Percentiles rank a stretch among this genome's conserved stretches.
phyloP scores from a whole-genome alignment of 2,113 vertebrate genomes.

The Aviceda subcristata region DNA sequence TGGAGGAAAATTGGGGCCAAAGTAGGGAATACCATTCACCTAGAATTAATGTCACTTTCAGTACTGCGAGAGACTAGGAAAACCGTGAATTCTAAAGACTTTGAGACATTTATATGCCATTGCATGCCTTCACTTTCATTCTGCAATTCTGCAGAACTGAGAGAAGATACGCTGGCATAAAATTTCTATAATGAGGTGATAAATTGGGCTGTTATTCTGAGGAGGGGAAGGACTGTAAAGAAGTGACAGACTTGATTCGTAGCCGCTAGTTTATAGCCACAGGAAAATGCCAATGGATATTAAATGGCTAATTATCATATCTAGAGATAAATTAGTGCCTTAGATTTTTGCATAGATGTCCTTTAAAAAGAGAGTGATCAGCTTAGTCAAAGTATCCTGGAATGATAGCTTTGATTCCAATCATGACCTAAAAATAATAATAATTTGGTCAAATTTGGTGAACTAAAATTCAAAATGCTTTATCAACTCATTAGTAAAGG shows the following conservation, averaged over 20 bases:
- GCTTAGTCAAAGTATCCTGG: not conserved
- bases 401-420: not conserved
- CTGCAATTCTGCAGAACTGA: not conserved
- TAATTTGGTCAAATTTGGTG: not conserved
- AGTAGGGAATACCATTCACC: not conserved
- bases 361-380: not conserved
- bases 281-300: conserved; percentile 38
- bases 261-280: not conserved
- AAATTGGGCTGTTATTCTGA: conserved; percentile 19
- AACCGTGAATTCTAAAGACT: not conserved
- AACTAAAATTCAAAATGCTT: not conserved
- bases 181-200: conserved; percentile 21
- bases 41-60: not conserved
- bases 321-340: not conserved
- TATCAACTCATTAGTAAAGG: not conserved
- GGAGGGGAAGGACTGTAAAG: not conserved
- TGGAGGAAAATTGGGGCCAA: not conserved
- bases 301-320: conserved; percentile 34
- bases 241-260: not conserved
- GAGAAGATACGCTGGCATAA: not conserved
- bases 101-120: not conserved
- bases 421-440: not conserved
- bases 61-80: not conserved
- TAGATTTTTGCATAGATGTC: not conserved
- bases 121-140: not conserved